Evolutionary conservation across 2,113 vertebrate species (phyloP), one percentile per base, ranked within the genome.

Genomic region (Myanophis thanlyinensis): DNA sequence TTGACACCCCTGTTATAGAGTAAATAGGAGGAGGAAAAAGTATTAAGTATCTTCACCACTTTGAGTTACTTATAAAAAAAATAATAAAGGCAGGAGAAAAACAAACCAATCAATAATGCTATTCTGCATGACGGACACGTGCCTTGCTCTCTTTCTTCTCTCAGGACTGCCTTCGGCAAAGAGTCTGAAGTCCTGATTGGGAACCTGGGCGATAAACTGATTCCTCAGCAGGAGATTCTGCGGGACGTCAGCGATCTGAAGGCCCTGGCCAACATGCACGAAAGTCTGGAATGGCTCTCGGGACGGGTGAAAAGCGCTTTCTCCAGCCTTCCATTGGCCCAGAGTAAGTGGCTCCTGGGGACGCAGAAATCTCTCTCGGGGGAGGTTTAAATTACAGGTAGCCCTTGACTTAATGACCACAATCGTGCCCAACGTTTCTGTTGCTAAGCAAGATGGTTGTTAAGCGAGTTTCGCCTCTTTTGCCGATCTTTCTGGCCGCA

Each of bases 261-360:
- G 95, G 98, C 99, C 44, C 97, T 99, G 97, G 99, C 99, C 96
- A 99, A 99, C 96, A 98, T 99, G 96, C 99, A 99, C 0, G 99
- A 99, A 96, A 99, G 99, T 98, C 98, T 99, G 98, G 99, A 99
- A 94, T 99, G 99, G 99, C 97, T 99, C 18, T 98, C 99, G 0
- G 97, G 96, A 4, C 98, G 98, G 23, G 98, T 98, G 49, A 99
- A 98, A 96, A 96, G 96, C 0, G 99, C 99, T 54, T 98, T 99
- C 91, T 96, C 97, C 96, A 98, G 85, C 96, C 98, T 99, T 20
- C 98, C 98, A 12, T 95, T 97, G 0, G 93, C 97, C 53, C 98
- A 98, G 91, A 97, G 99, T 99, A 92, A 99, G 99, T 98, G 4
- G 1, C 27, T 8, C 49, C 73, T 22, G 0, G 0, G 54, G 51